Base-by-base conservation (phyloP, 2,888 invertebrate genomes). In the Limnephilus auricula region DNA sequence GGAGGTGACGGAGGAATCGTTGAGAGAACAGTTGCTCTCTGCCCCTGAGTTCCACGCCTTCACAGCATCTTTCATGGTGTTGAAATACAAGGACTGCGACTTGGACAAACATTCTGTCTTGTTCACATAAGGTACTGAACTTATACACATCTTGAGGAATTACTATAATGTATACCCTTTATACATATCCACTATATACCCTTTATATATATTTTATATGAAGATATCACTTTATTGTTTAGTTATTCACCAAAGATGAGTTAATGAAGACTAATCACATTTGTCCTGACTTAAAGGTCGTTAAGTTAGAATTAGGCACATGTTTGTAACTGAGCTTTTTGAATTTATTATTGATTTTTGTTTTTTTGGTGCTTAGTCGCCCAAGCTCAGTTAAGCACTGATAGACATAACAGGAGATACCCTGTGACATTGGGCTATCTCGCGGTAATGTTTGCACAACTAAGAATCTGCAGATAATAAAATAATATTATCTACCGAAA, bases 121-220 rank as follows among this genome's bases (percentile, higher is more conserved):
- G 30, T 90, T 90, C 2, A 80, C 84, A 79, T 65, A 12, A 30
- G 50, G 25, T 13, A 91, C 87, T 6, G 91, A 89, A 78, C 85
- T 92, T n/a, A 92, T 88, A 32, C 92, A 92, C 92, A 92, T 92
- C 37, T 79, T 90, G 30, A 31, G 32, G 12, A 45, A 84, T 37
- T 40, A 6, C 37, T 84, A 30, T 40, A 13, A 40, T 45, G 45
- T 0, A 15, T 45, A 45, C 45, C 45, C 45, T 45, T 10, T 40
- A 13, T 40, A 40, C 45, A 13, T 15, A 15, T 15, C 13, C 0
- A 45, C 2, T 15, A 13, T 15, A 45, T 45, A 45, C 25, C 65
- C 25, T 65, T 65, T 50, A 0, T 50, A 50, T 2, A 50, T 12
- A 50, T 6, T 25, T 6, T 9, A n/a, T n/a, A 9, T 65, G 65